Percentiles rank a stretch among this genome's conserved stretches.
phyloP scores from a whole-genome alignment of 2,888 invertebrate genomes.

The Harpalus rufipes region DNA sequence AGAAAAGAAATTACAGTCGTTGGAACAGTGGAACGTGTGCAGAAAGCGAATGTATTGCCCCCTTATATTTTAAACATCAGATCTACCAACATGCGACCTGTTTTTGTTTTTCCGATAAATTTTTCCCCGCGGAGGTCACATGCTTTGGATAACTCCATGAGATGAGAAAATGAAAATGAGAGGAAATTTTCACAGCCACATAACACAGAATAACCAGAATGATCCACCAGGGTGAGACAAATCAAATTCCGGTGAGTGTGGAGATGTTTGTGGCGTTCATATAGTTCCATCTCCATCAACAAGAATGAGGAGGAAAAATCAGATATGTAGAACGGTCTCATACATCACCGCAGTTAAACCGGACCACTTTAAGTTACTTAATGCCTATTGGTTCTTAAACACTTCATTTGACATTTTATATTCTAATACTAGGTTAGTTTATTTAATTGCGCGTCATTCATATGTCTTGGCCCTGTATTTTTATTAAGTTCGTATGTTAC shows the following conservation, averaged over 20 bases:
- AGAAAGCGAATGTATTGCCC: conserved; percentile 36
- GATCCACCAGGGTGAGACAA: background rate
- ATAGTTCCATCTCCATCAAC: background rate
- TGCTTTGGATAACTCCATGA: conserved; percentile 20
- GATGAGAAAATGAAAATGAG: conserved; percentile 23
- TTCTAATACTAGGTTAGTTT: too few species aligned
- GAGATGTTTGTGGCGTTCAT: background rate
- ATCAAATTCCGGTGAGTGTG: background rate
- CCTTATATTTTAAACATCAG: conserved; percentile 46
- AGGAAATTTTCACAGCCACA: background rate
- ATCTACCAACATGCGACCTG: conserved; percentile 10
- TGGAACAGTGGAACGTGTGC: conserved; percentile 20
- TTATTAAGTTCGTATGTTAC: too few species aligned
- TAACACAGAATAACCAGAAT: background rate
- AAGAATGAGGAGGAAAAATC: background rate
- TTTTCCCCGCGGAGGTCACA: conserved; percentile 15
- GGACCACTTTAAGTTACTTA: background rate
- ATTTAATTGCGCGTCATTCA: too few species aligned
- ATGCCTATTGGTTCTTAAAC: too few species aligned
- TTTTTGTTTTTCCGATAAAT: conserved; percentile 36
- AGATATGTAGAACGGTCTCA: background rate
- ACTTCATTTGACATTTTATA: too few species aligned
- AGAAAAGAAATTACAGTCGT: conserved; percentile 45
- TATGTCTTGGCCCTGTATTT: too few species aligned
- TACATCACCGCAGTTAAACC: background rate